Evolutionary conservation across 2,888 invertebrate genomes (phyloP).

Genomic region (Cheilosia scutellata): DNA sequence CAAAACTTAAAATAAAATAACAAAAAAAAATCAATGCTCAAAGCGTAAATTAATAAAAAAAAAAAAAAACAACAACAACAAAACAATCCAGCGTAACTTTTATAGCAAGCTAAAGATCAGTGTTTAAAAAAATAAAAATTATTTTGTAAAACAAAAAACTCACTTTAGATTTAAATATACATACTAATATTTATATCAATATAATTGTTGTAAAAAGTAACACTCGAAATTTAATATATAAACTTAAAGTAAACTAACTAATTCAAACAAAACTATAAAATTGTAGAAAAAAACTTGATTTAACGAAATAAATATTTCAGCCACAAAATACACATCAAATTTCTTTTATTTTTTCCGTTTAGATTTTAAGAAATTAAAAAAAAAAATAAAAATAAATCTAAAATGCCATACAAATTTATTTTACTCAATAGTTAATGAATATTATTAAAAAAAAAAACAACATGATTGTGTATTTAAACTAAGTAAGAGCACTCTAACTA

Average conservation of each 20-base stretch:
- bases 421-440: constrained; percentile 57
- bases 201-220: constrained; percentile 65
- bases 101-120: constrained; percentile 27
- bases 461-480: constrained; percentile 24
- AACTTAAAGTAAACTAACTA: constrained; percentile 29
- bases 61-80: constrained; percentile 1
- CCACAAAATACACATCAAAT: constrained; percentile 49
- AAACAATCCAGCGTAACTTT: constrained; percentile 39
- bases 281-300: constrained; percentile 12
- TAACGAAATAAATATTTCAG: constrained; percentile 24
- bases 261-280: constrained; percentile 13
- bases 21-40: constrained; percentile 41
- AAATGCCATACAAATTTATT: constrained; percentile 48
- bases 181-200: constrained; percentile 60
- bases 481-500: constrained; percentile 53
- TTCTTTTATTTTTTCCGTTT: constrained; percentile 1
- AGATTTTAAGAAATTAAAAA: constrained; percentile 35
- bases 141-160: constrained; percentile 56
- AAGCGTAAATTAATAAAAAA: constrained; percentile 36
- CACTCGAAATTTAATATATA: constrained; percentile 34
- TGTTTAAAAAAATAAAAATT: constrained; percentile 21
- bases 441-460: constrained; percentile 33
- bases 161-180: constrained; percentile 36
- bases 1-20: constrained; percentile 9
- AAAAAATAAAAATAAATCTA: constrained; percentile 1